Conservation (phyloP, 2,888 invertebrate genomes). For the Drosophila crucigera region DNA sequence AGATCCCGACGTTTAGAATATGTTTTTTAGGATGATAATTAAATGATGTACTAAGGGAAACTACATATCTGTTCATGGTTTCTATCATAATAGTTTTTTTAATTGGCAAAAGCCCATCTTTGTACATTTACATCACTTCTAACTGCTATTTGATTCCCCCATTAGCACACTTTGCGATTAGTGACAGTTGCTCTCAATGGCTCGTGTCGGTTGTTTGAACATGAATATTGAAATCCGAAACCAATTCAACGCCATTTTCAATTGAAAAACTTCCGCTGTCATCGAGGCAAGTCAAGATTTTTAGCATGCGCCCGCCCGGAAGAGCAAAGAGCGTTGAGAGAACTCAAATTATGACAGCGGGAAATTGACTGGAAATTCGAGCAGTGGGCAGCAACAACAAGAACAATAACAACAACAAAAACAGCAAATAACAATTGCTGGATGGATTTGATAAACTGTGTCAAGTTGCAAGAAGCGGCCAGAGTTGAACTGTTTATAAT, state of each 20-base stretch:
- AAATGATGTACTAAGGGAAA: not conserved
- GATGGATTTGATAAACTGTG: conserved; percentile 71
- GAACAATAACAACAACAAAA: conserved; percentile 5
- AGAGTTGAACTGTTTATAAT: conserved; percentile 46
- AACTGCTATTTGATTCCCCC: not conserved
- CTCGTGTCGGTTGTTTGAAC: conserved; percentile 56
- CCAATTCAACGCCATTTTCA: conserved; percentile 76
- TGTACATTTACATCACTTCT: not conserved
- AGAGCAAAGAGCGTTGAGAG: conserved; percentile 20
- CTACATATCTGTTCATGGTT: not conserved
- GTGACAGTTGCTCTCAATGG: conserved; percentile 37
- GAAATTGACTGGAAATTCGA: conserved; percentile 70
- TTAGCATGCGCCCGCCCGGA: conserved; percentile 60
- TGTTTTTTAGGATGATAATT: not conserved
- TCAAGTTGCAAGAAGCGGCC: conserved; percentile 57
- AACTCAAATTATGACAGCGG: conserved; percentile 44
- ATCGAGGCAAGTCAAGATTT: conserved; percentile 55
- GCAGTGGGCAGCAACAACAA: conserved; percentile 17
- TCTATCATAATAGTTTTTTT: not conserved
- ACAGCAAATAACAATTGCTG: conserved; percentile 37
- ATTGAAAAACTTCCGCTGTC: conserved; percentile 71
- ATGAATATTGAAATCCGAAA: conserved; percentile 62
- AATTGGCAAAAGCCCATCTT: too few relatives aligned
- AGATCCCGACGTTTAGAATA: not conserved
- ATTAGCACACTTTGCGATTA: conserved; percentile 2